A percentile compares a stretch with the other conserved stretches of the same genome.
Evolutionary conservation across 2,113 vertebrate species (phyloP).

Genomic region (Rallus limicola): DNA sequence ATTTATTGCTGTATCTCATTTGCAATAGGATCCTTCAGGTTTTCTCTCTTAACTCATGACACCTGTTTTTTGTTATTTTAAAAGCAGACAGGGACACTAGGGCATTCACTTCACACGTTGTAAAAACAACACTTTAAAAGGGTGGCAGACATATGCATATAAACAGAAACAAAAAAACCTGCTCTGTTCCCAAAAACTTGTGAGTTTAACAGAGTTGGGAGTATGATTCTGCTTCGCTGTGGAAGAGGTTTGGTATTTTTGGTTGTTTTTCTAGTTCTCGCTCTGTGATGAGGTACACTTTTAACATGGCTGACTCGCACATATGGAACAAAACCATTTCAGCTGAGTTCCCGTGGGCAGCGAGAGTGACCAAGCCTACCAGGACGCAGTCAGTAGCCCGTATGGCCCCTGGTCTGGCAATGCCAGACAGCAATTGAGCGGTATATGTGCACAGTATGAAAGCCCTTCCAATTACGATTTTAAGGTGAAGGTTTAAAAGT

Average conservation of each 20-base stretch:
- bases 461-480: neutral
- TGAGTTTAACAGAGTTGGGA: neutral
- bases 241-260: fast-evolving
- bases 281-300: neutral
- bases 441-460: neutral
- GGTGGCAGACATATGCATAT: neutral
- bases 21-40: constrained; percentile 66
- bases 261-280: neutral
- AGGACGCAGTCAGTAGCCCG: constrained; percentile 57
- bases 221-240: neutral
- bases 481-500: neutral
- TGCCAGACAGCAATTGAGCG: neutral
- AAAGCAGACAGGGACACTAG: constrained; percentile 38
- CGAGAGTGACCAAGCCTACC: neutral
- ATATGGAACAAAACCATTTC: neutral
- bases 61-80: constrained; percentile 74
- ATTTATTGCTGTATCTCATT: constrained; percentile 69
- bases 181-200: neutral
- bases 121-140: constrained; percentile 62
- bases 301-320: neutral
- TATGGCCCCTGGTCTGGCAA: neutral
- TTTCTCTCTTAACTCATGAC: constrained; percentile 68
- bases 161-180: neutral
- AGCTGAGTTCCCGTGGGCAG: neutral
- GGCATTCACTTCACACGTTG: constrained; percentile 53